Evolutionary conservation across 2,888 invertebrate genomes (phyloP), one percentile per base, ranked within the genome.

Genomic region (Diaphora mendica): DNA sequence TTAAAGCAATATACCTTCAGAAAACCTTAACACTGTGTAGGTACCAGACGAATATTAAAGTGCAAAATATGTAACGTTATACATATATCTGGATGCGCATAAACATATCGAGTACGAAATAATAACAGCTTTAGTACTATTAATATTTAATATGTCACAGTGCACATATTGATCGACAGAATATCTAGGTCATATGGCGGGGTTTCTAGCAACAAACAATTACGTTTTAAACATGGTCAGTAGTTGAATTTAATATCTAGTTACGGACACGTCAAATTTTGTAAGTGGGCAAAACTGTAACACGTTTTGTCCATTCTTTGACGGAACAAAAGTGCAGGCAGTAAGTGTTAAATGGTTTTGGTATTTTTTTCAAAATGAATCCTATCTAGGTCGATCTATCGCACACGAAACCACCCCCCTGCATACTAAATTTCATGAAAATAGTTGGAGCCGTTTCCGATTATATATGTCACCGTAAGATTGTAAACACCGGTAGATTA

Each of bases 111-210:
- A 66, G 64, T 72, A 48, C 44, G 59, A 66, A 70, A n/a, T 35
- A 55, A 64, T 69, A 35, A 69, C 13, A 51, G n/a, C 64, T 44
- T 55, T 68, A 42, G 33, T 35, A 0, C 20, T 42, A 66, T 70
- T 62, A 66, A 62, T 70, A 48, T 74, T 70, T 70, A 70, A 70
- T 70, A 51, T 59, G 35, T 8, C 42, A 70, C 65, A 73, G 20
- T 59, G 85, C 26, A 13, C 62, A 26, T 76, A 84, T 82, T 68
- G 75, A 84, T 71, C 68, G 65, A 33, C 23, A 73, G 69, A 30
- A 69, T 66, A 72, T 48, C 44, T 68, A 51, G 82, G 72, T 48
- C 70, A 70, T 73, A 35, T 59, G 55, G 51, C 62, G 35, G 48
- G 64, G 55, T 35, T 66, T 74, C 44, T 73, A 70, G 64, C 30